phyloP scores from a whole-genome alignment of 2,797 vertebrate genomes.

The Aratinga solstitialis region DNA sequence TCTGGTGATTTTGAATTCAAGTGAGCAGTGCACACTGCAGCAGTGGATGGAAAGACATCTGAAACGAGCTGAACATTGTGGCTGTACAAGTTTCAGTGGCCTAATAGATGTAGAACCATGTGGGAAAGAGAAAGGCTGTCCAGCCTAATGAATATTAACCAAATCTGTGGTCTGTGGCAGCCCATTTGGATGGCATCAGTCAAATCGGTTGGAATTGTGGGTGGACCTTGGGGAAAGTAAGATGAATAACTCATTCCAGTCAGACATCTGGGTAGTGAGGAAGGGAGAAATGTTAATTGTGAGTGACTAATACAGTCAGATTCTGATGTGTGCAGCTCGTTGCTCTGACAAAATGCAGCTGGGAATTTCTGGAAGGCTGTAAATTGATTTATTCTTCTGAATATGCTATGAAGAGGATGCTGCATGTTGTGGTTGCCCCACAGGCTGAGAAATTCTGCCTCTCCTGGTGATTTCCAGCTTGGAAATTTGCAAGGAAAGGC shows the following conservation, averaged over 20 bases:
- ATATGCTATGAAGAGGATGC: background rate
- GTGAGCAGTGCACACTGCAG: background rate
- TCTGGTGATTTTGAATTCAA: background rate
- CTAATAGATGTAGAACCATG: background rate
- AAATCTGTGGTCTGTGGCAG: background rate
- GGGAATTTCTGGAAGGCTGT: background rate
- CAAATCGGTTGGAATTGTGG: background rate
- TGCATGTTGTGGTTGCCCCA: background rate
- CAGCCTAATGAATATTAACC: background rate
- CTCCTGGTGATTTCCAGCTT: background rate
- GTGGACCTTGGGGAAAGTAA: background rate
- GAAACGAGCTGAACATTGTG: background rate
- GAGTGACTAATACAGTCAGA: background rate
- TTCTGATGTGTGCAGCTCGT: background rate
- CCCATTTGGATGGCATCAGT: background rate
- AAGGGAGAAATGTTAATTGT: constrained; percentile 22
- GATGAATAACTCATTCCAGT: background rate
- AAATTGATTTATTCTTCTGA: background rate
- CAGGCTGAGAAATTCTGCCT: background rate
- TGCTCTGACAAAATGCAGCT: background rate
- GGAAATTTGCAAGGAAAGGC: background rate
- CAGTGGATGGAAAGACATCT: background rate
- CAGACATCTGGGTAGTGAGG: background rate
- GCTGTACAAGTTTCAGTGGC: background rate
- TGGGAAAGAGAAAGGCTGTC: background rate